Evolutionary conservation across 1,140 invertebrate genomes (phyloP), one percentile per base, ranked within the genome.

Genomic region (Diachasma alloeum): DNA sequence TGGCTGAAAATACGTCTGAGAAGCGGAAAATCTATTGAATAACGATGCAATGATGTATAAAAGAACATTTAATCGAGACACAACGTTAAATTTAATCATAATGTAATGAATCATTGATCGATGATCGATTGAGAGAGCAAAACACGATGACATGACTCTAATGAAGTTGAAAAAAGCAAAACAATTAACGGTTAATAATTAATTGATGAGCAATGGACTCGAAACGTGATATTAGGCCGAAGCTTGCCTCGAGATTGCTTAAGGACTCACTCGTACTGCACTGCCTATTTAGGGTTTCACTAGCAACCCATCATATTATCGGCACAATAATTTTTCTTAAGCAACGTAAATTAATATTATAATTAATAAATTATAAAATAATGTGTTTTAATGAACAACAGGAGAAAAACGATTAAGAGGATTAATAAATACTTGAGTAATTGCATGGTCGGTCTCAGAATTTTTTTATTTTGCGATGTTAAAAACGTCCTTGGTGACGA

Each of bases 241-340:
- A 89, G 89, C 87, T 89, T 89, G 88, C 89, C 89, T 90, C 87
- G 86, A 89, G 85, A 88, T 90, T 88, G 89, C 86, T 90, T 89
- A 88, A 89, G 87, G 83, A 89, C 87, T 87, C 88, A 89, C 87
- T 89, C 83, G 83, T 89, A 89, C 82, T 89, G 89, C 89, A 90
- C 89, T 90, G 89, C 89, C 89, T 89, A 85, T 89, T 89, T 89
- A 90, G 89, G 88, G 89, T 89, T 88, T 88, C 85, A 82, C 86
- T 89, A 89, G 86, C 79, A 80, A 88, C 88, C 89, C 88, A 87
- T 88, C 85, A 85, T 90, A 89, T 89, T 90, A 90, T 89, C 86
- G 87, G 87, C 89, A 89, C 88, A 89, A 90, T 90, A 89, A 89
- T 89, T 89, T 90, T 89, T 88, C 85, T 86, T 88, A 89, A 88